Conservation (phyloP, 2,797 vertebrate species). For the Neosilurus mollespiculum region DNA sequence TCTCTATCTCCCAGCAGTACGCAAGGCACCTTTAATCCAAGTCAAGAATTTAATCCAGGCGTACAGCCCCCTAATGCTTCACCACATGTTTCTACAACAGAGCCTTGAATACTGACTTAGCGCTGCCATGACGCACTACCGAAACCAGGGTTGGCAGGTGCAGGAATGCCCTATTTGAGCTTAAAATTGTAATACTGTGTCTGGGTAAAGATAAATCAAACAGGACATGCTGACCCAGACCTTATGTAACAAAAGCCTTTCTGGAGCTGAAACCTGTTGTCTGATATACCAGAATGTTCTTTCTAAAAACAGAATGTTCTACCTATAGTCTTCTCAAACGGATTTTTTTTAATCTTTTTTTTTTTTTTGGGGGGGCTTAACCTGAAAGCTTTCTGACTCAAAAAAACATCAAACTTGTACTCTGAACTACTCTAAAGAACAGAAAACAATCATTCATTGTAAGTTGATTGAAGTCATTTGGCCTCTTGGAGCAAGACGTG, state of each 20-base stretch:
- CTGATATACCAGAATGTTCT: not conserved
- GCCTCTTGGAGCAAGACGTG: not conserved
- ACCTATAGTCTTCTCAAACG: not conserved
- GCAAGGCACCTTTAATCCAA: not conserved
- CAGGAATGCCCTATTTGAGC: not conserved
- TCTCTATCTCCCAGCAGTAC: not conserved
- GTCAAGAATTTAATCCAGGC: not conserved
- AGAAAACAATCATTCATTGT: not conserved
- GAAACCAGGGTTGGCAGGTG: not conserved
- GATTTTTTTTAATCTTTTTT: too few species aligned
- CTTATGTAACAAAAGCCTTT: not conserved
- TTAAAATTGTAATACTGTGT: not conserved
- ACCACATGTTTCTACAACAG: not conserved
- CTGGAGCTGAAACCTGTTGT: not conserved
- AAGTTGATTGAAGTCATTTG: not conserved
- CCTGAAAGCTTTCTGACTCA: not conserved
- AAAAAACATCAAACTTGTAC: not conserved
- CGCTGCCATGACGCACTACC: not conserved
- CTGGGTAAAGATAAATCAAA: conserved; percentile 5
- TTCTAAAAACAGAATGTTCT: not conserved
- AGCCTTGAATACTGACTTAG: not conserved
- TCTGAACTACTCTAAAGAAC: not conserved
- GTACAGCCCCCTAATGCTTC: not conserved
- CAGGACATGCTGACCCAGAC: not conserved
- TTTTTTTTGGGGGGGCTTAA: too few species aligned